A percentile compares a stretch with the other conserved stretches of the same genome.
Conservation (phyloP, 1,140 invertebrate species). For the Hydropsyche tenuis region DNA sequence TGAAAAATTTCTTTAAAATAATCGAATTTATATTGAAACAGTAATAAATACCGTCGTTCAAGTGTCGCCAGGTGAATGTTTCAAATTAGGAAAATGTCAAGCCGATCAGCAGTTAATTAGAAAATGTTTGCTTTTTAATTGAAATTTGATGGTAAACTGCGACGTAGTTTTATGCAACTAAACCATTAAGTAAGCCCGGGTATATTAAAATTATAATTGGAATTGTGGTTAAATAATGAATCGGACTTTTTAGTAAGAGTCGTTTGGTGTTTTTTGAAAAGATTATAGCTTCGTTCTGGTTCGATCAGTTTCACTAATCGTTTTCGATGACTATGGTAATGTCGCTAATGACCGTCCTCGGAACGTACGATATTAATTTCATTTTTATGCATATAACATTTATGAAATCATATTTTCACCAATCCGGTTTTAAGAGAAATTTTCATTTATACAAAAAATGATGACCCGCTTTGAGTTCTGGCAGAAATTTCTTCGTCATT, state of each 20-base stretch:
- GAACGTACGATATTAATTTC: not conserved
- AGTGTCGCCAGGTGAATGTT: too few relatives aligned
- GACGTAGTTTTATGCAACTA: not conserved
- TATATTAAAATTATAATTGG: not conserved
- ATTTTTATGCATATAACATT: not conserved
- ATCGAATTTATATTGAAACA: too few relatives aligned
- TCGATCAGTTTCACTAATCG: not conserved
- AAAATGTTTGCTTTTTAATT: not conserved
- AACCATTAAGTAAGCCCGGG: too few relatives aligned
- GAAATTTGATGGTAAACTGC: slow-evolving; percentile 1
- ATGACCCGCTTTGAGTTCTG: not conserved
- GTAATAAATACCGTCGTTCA: too few relatives aligned
- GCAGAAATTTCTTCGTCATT: too few relatives aligned
- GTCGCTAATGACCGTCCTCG: not conserved
- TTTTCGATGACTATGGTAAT: not conserved
- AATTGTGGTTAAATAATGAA: not conserved
- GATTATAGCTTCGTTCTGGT: not conserved
- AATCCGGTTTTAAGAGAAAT: slow-evolving; percentile 10
- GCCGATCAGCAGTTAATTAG: not conserved
- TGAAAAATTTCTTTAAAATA: too few relatives aligned
- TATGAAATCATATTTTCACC: slow-evolving; percentile 21
- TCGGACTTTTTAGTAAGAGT: slow-evolving; percentile 4
- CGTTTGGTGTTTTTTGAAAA: not conserved
- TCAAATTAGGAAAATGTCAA: not conserved
- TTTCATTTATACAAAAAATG: not conserved